Conservation (phyloP, 2,113 vertebrate genomes). For the Myotis lucifugus region DNA sequence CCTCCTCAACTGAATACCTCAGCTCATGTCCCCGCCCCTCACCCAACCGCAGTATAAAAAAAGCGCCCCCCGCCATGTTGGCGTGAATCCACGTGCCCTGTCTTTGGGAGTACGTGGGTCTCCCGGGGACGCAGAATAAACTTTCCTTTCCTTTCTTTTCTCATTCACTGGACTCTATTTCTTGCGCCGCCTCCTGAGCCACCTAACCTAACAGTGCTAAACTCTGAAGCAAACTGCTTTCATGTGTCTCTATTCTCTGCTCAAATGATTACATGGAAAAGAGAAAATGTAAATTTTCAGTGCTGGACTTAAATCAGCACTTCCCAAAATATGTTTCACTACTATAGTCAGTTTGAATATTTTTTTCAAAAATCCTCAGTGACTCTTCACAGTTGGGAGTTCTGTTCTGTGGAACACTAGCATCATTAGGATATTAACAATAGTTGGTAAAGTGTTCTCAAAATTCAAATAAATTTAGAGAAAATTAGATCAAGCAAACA, state of each 20-base stretch:
- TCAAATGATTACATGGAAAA: not conserved
- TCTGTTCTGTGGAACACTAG: not conserved
- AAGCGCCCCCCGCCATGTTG: too few species aligned
- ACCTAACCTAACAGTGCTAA: too few species aligned
- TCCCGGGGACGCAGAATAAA: too few species aligned
- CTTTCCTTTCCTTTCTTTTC: too few species aligned
- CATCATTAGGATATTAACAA: not conserved
- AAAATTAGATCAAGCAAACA: constrained; percentile 31
- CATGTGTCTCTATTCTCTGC: not conserved
- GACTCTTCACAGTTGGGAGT: not conserved
- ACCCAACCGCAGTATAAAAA: too few species aligned
- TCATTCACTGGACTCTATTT: too few species aligned
- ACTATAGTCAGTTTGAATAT: not conserved
- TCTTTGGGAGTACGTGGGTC: too few species aligned
- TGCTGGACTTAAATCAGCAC: not conserved
- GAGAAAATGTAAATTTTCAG: not conserved
- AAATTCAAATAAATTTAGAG: constrained; percentile 18
- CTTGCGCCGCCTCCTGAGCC: too few species aligned
- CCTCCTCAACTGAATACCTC: too few species aligned
- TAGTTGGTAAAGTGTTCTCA: not conserved
- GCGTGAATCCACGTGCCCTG: too few species aligned
- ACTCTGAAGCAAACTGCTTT: not conserved
- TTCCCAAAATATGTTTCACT: not conserved
- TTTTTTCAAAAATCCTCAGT: not conserved
- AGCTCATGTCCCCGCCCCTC: too few species aligned